Evolutionary conservation across 1,140 invertebrate species (phyloP).

Genomic region (Pseudoatta argentina): DNA sequence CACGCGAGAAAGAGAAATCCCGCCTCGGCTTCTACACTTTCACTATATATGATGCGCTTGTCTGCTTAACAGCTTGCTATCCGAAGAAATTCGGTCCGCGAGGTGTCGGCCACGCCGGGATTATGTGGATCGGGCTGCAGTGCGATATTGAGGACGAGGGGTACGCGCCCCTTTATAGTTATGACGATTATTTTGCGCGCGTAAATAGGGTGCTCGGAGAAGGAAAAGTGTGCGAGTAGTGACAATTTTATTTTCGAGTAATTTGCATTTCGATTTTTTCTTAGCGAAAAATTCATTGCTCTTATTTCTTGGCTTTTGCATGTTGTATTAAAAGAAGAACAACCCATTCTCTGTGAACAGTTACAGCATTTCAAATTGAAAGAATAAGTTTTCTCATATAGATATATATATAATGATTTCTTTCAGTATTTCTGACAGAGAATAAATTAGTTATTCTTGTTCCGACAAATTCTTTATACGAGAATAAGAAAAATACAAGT

Average conservation of each 20-base stretch:
- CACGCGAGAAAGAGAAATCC: constrained; percentile 74
- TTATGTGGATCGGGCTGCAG: constrained; percentile 88
- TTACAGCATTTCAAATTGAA: not conserved
- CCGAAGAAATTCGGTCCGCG: constrained; percentile 93
- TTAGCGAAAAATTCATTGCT: not conserved
- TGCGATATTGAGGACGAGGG: constrained; percentile 87
- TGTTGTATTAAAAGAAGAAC: not conserved
- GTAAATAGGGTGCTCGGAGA: constrained; percentile 37
- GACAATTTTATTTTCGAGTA: constrained; percentile 20
- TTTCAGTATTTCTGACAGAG: not conserved
- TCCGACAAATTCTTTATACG: not conserved
- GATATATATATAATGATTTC: not conserved
- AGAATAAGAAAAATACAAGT: not conserved
- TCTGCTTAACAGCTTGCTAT: constrained; percentile 89
- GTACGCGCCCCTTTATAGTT: constrained; percentile 82
- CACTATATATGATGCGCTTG: constrained; percentile 84
- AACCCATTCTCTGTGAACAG: not conserved
- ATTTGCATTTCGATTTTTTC: constrained; percentile 14
- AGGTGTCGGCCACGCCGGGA: constrained; percentile 92
- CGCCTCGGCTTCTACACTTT: constrained; percentile 82
- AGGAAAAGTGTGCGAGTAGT: not conserved
- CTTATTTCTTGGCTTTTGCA: not conserved
- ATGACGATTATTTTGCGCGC: constrained; percentile 54
- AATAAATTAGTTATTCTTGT: not conserved
- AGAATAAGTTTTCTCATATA: not conserved